phyloP scores from a whole-genome alignment of 1,140 invertebrate species.

The Lasioglossum baleicum region DNA sequence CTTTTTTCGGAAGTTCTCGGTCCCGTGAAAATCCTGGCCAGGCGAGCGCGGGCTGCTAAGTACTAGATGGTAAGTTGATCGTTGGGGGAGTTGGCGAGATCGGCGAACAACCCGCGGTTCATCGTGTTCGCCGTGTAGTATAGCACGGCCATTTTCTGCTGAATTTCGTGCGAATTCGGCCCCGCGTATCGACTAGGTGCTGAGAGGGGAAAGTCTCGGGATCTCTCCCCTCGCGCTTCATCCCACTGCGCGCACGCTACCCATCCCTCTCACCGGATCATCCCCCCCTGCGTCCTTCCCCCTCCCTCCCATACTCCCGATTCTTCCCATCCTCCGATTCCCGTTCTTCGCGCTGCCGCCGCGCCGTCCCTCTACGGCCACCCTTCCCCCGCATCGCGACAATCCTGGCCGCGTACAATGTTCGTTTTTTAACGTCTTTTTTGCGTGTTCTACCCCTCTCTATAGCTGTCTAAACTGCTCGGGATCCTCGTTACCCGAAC shows the following conservation, averaged over 20 bases:
- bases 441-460: conserved; percentile 31
- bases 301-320: conserved; percentile 22
- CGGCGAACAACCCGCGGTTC: not conserved
- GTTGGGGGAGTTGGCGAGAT: not conserved
- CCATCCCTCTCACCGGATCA: conserved; percentile 51
- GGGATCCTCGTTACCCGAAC: conserved; percentile 9
- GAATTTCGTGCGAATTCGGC: conserved; percentile 73
- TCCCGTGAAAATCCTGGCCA: conserved; percentile 40
- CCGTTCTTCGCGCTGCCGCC: conserved; percentile 45
- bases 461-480: conserved; percentile 19
- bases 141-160: conserved; percentile 73
- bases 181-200: conserved; percentile 72
- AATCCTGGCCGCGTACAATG: conserved; percentile 47
- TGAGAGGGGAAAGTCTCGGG: conserved; percentile 47
- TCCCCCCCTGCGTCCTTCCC: conserved; percentile 47
- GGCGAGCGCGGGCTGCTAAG: conserved; percentile 31
- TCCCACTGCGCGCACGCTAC: conserved; percentile 33
- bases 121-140: conserved; percentile 11
- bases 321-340: conserved; percentile 46
- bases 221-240: conserved; percentile 38
- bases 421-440: conserved; percentile 50
- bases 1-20: conserved; percentile 47
- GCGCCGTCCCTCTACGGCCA: conserved; percentile 46
- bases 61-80: conserved; percentile 69
- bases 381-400: conserved; percentile 55